Evolutionary conservation across 2,888 invertebrate genomes (phyloP).

Genomic region (Anthrax anthrax): DNA sequence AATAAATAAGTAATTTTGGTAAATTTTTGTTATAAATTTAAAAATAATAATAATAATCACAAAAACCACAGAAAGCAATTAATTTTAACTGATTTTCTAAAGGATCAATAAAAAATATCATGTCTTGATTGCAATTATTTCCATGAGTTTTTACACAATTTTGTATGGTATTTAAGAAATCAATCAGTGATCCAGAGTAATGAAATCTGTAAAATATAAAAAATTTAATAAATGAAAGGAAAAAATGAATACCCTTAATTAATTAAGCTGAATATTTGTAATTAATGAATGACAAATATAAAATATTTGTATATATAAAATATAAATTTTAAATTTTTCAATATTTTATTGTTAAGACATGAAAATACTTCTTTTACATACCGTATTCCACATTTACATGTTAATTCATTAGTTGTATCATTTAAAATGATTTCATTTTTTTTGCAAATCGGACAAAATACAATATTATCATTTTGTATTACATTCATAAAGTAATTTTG

Average conservation of each 20-base stretch:
- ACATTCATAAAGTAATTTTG: slow-evolving; percentile 18
- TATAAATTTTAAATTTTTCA: no score
- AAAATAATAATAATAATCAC: slow-evolving; percentile 25
- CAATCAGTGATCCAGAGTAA: slow-evolving; percentile 14
- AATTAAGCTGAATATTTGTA: no score
- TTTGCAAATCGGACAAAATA: slow-evolving; percentile 42
- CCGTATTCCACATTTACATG: not conserved
- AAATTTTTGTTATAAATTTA: not conserved
- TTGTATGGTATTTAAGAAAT: slow-evolving; percentile 15
- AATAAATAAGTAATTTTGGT: not conserved
- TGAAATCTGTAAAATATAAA: slow-evolving; percentile 17
- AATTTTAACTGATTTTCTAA: slow-evolving; percentile 5
- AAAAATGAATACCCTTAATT: no score
- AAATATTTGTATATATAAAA: no score
- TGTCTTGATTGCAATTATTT: slow-evolving; percentile 15
- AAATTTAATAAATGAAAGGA: not conserved
- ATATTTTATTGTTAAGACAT: no score
- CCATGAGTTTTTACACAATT: slow-evolving; percentile 19
- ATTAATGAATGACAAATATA: no score
- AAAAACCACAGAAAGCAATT: slow-evolving; percentile 22
- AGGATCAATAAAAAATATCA: slow-evolving; percentile 24
- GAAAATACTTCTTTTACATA: not conserved
- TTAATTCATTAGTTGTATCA: not conserved
- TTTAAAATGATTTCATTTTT: slow-evolving; percentile 27
- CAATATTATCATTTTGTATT: slow-evolving; percentile 30